Conservation (phyloP, 2,888 invertebrate genomes). For the Ectobius pallidus region DNA sequence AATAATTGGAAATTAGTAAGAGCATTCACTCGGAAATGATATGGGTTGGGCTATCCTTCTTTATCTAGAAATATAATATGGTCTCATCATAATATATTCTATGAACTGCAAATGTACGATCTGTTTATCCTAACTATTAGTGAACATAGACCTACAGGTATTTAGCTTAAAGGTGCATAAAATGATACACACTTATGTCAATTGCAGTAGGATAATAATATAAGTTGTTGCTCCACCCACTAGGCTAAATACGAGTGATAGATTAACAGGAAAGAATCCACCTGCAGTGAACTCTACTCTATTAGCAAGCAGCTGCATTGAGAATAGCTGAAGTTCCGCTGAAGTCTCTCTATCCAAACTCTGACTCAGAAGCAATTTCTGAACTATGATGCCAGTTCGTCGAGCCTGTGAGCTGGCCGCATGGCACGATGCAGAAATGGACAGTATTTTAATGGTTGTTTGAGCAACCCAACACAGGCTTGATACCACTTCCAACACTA, state of each 20-base stretch:
- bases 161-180: too few species aligned
- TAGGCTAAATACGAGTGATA: neutral
- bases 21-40: too few species aligned
- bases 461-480: neutral
- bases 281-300: constrained; percentile 9
- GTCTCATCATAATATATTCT: too few species aligned
- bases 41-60: too few species aligned
- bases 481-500: neutral
- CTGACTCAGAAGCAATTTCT: neutral
- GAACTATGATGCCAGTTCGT: neutral
- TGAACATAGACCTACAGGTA: too few species aligned
- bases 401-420: neutral
- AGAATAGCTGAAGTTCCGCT: constrained; percentile 2
- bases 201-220: constrained; percentile 7
- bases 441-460: neutral
- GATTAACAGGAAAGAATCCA: constrained; percentile 17
- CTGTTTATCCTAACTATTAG: too few species aligned
- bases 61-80: too few species aligned
- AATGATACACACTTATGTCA: too few species aligned
- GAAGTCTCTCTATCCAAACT: neutral
- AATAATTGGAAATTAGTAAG: too few species aligned
- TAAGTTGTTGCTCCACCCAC: constrained; percentile 7
- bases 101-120: too few species aligned
- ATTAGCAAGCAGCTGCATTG: neutral
- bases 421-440: neutral